These are phyloP conservation scores for Trissonchulus latispiculum DNA, from an alignment of 2,888 invertebrate genomes.

Conservation along the genomic window DNA sequence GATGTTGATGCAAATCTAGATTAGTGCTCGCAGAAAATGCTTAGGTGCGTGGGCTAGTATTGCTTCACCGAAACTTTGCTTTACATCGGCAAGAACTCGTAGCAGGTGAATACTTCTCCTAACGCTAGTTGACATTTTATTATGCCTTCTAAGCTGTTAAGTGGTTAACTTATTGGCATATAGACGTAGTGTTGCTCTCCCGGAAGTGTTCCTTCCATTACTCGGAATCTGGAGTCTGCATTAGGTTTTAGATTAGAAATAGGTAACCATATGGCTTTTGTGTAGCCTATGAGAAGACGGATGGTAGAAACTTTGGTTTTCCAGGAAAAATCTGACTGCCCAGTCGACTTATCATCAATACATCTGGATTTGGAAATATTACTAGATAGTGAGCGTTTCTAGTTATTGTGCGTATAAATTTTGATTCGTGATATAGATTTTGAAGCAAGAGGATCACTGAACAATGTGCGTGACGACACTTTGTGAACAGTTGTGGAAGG, in stretches of 20 bases:
- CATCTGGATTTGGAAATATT: conserved; percentile 19
- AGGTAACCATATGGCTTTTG: conserved; percentile 18
- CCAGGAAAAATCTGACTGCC: conserved; percentile 14
- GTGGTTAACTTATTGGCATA: not conserved
- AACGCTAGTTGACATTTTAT: not conserved
- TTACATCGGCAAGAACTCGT: not conserved
- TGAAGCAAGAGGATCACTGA: conserved; percentile 13
- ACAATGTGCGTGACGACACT: conserved; percentile 13
- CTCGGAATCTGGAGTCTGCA: not conserved
- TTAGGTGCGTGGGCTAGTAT: not conserved
- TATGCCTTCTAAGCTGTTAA: not conserved
- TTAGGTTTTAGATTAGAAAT: conserved; percentile 17
- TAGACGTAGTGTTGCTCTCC: conserved; percentile 3
- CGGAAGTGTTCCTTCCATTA: conserved; percentile 6
- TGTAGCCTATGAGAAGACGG: conserved; percentile 17
- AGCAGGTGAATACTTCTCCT: not conserved
- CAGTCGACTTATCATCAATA: not conserved
- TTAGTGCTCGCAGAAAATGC: not conserved
- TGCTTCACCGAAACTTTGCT: not conserved
- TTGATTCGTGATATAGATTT: conserved; percentile 15
- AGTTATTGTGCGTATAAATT: conserved; percentile 9
- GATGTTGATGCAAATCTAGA: not conserved
- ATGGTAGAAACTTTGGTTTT: conserved; percentile 7
- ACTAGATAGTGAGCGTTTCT: conserved; percentile 20
- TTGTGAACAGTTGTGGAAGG: not conserved